Percentiles rank a stretch among this genome's conserved stretches.
These are phyloP conservation scores for Pseudachorutes palmiensis DNA, from an alignment of 1,140 invertebrate species.

Conservation along the genomic window DNA sequence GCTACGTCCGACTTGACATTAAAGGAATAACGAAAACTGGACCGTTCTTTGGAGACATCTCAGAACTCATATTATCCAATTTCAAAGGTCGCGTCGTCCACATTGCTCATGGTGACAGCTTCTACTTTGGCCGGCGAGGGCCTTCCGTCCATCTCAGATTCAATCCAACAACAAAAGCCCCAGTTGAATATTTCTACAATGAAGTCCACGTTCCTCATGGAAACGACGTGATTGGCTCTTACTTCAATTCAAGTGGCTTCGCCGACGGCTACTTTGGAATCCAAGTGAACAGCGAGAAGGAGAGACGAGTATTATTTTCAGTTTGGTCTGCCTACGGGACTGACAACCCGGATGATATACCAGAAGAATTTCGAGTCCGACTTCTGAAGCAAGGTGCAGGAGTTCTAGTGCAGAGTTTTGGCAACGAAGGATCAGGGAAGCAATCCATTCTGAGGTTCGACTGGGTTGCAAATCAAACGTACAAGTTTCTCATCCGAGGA, in stretches of 20 bases:
- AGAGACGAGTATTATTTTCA: conserved; percentile 28
- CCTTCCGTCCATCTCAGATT: conserved; percentile 25
- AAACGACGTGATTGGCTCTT: conserved; percentile 21
- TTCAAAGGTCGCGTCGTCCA: background rate
- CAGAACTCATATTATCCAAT: conserved; percentile 3
- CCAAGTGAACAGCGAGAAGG: conserved; percentile 21
- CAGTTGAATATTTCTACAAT: conserved; percentile 29
- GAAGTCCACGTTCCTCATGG: conserved; percentile 20
- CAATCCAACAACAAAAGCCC: background rate
- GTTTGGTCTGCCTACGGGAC: conserved; percentile 22
- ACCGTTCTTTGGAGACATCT: conserved; percentile 9
- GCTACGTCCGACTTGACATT: conserved; percentile 16
- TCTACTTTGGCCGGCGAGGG: conserved; percentile 27
- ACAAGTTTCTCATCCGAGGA: conserved; percentile 17
- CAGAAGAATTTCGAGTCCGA: conserved; percentile 26
- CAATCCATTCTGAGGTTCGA: conserved; percentile 17
- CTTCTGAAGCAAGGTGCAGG: conserved; percentile 18
- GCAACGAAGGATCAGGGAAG: conserved; percentile 21
- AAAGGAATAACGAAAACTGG: conserved; percentile 17
- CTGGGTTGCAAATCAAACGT: conserved; percentile 16
- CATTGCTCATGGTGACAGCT: background rate
- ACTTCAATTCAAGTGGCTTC: conserved; percentile 23
- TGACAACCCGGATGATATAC: conserved; percentile 22
- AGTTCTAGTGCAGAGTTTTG: conserved; percentile 22
- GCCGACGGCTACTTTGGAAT: conserved; percentile 27